phyloP scores from a whole-genome alignment of 2,888 invertebrate genomes.

The Cheilosia pagana region DNA sequence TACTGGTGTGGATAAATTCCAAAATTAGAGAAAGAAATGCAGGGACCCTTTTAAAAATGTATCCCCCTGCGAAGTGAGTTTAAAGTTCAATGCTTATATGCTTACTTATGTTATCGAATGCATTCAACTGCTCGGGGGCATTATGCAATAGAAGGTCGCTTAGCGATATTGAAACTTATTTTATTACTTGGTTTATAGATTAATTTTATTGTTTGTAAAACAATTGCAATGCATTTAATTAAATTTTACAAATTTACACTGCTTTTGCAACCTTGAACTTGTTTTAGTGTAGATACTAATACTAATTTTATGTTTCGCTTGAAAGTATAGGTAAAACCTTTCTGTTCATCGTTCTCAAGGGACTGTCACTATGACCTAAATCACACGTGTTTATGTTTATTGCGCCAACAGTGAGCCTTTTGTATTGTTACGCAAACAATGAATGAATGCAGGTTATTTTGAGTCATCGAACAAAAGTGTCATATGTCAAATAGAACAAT shows the following conservation, averaged over 20 bases:
- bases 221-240: not conserved
- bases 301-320: not conserved
- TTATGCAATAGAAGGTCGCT: not conserved
- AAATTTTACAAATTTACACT: too few species aligned
- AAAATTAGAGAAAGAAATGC: slow-evolving; percentile 15
- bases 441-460: not conserved
- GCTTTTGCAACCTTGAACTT: too few species aligned
- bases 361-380: not conserved
- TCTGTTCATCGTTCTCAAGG: not conserved
- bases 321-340: not conserved
- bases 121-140: not conserved
- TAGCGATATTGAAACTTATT: not conserved
- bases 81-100: slow-evolving; percentile 18
- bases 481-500: not conserved
- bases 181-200: not conserved
- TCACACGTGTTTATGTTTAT: not conserved
- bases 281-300: too few species aligned
- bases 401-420: not conserved
- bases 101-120: not conserved
- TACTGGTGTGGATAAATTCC: not conserved
- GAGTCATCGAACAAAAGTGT: not conserved
- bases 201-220: not conserved
- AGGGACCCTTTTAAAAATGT: slow-evolving; percentile 1
- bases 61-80: slow-evolving; percentile 3
- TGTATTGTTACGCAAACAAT: not conserved